Evolutionary conservation across 1,140 invertebrate genomes (phyloP).

Genomic region (Halesus radiatus): DNA sequence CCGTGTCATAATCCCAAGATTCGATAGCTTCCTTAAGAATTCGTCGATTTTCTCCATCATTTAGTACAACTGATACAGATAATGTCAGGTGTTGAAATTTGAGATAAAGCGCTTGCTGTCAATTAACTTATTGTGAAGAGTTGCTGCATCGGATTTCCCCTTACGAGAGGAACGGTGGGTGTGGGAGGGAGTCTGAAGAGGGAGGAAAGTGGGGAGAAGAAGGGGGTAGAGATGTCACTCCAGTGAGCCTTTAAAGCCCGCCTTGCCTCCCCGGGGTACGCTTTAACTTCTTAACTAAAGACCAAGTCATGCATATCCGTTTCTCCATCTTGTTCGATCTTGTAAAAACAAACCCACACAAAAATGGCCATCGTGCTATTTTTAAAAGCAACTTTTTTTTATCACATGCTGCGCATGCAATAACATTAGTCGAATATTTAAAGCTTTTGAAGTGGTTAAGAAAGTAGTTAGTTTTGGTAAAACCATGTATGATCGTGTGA

Average conservation of each 20-base stretch:
- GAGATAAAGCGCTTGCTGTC: not conserved
- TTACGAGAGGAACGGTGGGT: not conserved
- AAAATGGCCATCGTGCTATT: too few relatives aligned
- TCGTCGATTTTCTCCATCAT: not conserved
- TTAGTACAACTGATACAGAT: not conserved
- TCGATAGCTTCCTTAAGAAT: too few relatives aligned
- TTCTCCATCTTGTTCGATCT: not conserved
- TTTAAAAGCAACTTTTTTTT: too few relatives aligned
- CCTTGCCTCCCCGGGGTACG: not conserved
- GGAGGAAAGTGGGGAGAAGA: not conserved
- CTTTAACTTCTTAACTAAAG: not conserved
- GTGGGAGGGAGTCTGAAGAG: too few relatives aligned
- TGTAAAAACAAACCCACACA: not conserved
- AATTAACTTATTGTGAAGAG: not conserved
- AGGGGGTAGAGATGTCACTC: not conserved
- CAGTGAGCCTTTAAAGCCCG: not conserved
- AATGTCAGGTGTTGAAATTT: constrained; percentile 10
- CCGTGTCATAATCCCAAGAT: too few relatives aligned
- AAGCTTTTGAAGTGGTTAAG: too few relatives aligned
- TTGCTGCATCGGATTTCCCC: not conserved
- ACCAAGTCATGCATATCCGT: not conserved
- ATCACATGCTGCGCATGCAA: too few relatives aligned
- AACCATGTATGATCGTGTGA: too few relatives aligned
- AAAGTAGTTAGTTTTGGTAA: too few relatives aligned
- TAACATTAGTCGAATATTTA: too few relatives aligned